Evolutionary conservation across 92 coral and sea anemone species (phyloP).

Genomic region (Pocillopora grandis): DNA sequence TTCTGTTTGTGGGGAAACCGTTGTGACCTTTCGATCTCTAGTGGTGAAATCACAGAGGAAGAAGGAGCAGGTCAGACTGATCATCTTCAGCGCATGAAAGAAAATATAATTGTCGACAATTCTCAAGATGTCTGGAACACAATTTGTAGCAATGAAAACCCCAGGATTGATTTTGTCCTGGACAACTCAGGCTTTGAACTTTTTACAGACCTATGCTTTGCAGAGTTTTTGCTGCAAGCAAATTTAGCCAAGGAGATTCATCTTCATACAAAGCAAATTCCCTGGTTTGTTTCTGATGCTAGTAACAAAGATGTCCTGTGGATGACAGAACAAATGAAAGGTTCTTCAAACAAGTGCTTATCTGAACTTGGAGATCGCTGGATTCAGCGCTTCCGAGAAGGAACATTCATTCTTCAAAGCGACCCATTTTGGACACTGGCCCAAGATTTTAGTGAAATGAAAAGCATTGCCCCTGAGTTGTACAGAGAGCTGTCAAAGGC

Average conservation of each 20-base stretch:
- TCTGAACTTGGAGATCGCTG: constrained; percentile 75
- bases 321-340: constrained; percentile 70
- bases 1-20: constrained; percentile 98
- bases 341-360: constrained; percentile 59
- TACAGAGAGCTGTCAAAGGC: constrained; percentile 77
- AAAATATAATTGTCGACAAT: constrained; percentile 80
- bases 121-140: constrained; percentile 71
- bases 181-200: constrained; percentile 99
- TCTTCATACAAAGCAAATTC: constrained; percentile 87
- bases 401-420: constrained; percentile 73
- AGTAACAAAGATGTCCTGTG: constrained; percentile 73
- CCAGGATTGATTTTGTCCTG: constrained; percentile 86
- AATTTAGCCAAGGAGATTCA: constrained; percentile 72
- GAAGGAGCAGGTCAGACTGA: constrained; percentile 63
- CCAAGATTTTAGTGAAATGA: constrained; percentile 87
- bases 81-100: constrained; percentile 71
- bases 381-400: constrained; percentile 70
- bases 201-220: constrained; percentile 91
- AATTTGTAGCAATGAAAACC: constrained; percentile 41
- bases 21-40: constrained; percentile 93
- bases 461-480: constrained; percentile 61
- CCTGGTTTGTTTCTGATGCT: constrained; percentile 98
- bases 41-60: constrained; percentile 74
- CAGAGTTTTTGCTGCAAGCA: constrained; percentile 77
- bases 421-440: constrained; percentile 85